Base-by-base conservation (phyloP, 2,113 vertebrate species). In the Calidris pygmaea region DNA sequence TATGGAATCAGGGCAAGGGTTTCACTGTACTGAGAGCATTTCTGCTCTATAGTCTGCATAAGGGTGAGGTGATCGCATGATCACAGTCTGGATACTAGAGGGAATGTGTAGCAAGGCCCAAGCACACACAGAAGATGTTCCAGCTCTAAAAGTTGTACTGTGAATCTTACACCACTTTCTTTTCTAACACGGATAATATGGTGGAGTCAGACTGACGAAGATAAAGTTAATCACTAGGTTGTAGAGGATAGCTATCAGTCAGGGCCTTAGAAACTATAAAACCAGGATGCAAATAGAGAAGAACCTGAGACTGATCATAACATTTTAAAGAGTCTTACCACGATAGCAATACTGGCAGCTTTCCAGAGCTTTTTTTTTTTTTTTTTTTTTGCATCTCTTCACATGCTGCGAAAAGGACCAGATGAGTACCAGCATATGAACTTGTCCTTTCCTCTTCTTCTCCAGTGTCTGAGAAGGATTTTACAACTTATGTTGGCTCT, bases 321-420 rank as follows among this genome's bases (percentile, higher is more conserved):
- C 7, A 21, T 37, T 87, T 84, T 76, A 56, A 14, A 50, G 53
- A 71, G 8, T 47, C 22, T 3, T 67, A 9, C 50, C 30, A 4
- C 50, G 52, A 12, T 3, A 83, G 7, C 3, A 1, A 24, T 89
- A 41, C 7, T 12, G 58, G 17, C 12, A 65, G 55, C 55, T 77
- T 26, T 76, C 23, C 7, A 39, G 68, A 53, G 14, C 7, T 10
- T 18, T 20, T 53, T 74, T 59, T 45, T 52, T 52, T 34, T n/a
- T 45, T 45, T 53, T 67, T 60, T 63, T 30, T 23, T n/a, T 47
- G 1, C 8, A 9, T 81, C 26, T 76, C 7, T 63, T 60, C 6
- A 20, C 1, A 3, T 2, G 0, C 39, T 60, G 55, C 2, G 2
- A 5, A 67, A 71, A 77, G 8, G 18, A 84, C 34, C 9, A 65